Evolutionary conservation across 2,888 invertebrate genomes (phyloP), one percentile per base, ranked within the genome.

Genomic region (Clistopyga incitator): DNA sequence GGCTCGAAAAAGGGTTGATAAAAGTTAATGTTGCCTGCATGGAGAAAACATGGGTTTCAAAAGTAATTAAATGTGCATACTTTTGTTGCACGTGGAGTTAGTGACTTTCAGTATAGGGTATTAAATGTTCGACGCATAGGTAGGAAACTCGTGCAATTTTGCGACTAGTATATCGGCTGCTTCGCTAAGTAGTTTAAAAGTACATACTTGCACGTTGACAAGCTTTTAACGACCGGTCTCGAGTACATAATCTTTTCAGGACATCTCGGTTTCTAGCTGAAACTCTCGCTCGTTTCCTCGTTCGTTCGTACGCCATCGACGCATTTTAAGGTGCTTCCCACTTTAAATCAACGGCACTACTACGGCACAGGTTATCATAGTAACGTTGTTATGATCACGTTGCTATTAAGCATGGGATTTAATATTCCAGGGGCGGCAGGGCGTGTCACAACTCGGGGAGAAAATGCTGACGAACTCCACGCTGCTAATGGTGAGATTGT

Each of bases 401-500:
- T 47, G 79, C 79, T 72, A 72, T 72, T 79, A 72, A 79, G 79
- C 64, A n/a, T 42, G 65, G 72, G 65, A 79, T 79, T 79, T 79
- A 15, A 79, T 72, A 79, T 79, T 79, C 29, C 72, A 79, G 79
- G 79, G 79, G 34, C 72, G 72, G 38, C 64, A 56, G 56, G 65
- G 54, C 23, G 65, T 79, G 65, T 42, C 71, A 67, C 42, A 79
- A 34, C 79, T 79, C 67, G 79, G 72, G 34, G 65, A 54, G 79
- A 79, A 65, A 65, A 56, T 79, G 79, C 42, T 34, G 79, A 72
- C 72, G 65, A 79, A 56, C 72, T 72, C 79, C 18, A 79, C 79
- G 54, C 79, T 79, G 45, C 79, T 79, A 56, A 79, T 79, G 79
- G 79, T 79, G 79, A 79, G 79, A 72, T 56, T 79, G 54, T 72